Evolutionary conservation across 1,140 invertebrate species (phyloP).

Genomic region (Dolichoris vasculosae): DNA sequence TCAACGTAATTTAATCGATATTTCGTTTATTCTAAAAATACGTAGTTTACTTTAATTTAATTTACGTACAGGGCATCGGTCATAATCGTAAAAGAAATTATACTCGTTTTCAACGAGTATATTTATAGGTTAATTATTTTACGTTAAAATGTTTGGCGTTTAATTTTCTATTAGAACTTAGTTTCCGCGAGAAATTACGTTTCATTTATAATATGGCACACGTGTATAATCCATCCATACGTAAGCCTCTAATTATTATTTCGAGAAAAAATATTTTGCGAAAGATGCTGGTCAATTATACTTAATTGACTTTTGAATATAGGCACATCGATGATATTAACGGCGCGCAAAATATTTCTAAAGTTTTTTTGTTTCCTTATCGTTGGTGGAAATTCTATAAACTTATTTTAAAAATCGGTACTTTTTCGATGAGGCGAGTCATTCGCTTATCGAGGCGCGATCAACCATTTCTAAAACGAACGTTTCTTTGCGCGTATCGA

Average conservation of each 20-base stretch:
- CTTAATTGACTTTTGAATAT: constrained; percentile 34
- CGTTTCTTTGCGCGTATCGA: neutral
- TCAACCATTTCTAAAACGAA: neutral
- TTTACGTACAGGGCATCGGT: neutral
- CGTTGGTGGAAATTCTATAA: neutral
- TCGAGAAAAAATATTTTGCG: constrained; percentile 13
- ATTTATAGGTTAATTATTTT: constrained; percentile 27
- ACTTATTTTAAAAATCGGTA: constrained; percentile 10
- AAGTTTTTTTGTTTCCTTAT: neutral
- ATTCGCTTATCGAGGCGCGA: neutral
- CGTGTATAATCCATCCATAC: no score
- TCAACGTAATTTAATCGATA: neutral
- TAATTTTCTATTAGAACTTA: neutral
- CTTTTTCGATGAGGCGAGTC: neutral
- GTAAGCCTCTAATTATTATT: constrained; percentile 28
- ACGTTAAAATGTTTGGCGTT: neutral
- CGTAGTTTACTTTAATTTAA: neutral
- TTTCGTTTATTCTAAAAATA: neutral
- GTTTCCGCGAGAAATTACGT: neutral
- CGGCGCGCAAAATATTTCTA: neutral
- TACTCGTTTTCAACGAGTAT: neutral
- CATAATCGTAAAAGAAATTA: constrained; percentile 27
- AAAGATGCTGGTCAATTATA: constrained; percentile 17
- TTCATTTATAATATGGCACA: neutral
- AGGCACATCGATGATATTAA: neutral